These are phyloP conservation scores for Latrodectus hesperus DNA, from an alignment of 2,888 invertebrate genomes.

Conservation along the genomic window DNA sequence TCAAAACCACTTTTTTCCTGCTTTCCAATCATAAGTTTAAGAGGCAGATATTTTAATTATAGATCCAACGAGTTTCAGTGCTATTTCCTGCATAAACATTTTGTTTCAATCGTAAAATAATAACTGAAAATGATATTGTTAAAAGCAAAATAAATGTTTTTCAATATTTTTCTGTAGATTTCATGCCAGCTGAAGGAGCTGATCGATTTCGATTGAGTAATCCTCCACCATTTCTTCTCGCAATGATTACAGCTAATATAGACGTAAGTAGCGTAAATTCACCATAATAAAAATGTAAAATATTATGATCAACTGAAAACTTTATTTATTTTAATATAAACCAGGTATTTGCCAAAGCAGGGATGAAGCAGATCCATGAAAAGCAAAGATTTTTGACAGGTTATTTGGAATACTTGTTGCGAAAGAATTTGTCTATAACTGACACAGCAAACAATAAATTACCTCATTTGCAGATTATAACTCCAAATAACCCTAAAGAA, in stretches of 20 bases:
- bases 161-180: constrained; percentile 72
- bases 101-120: too few species aligned
- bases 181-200: constrained; percentile 76
- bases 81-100: too few species aligned
- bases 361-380: constrained; percentile 74
- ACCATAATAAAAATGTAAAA: background rate
- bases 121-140: too few species aligned
- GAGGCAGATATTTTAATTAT: too few species aligned
- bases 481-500: constrained; percentile 77
- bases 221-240: constrained; percentile 77
- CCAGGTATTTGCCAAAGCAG: constrained; percentile 77
- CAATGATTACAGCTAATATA: constrained; percentile 75
- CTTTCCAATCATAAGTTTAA: too few species aligned
- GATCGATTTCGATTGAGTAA: constrained; percentile 77
- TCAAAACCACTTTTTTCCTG: too few species aligned
- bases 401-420: constrained; percentile 77
- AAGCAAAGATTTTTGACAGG: constrained; percentile 78
- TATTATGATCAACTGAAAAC: background rate
- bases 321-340: constrained; percentile 5
- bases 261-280: constrained; percentile 60
- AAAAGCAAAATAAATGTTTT: background rate
- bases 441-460: constrained; percentile 5
- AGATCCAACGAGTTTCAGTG: too few species aligned
- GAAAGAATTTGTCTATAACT: constrained; percentile 71
- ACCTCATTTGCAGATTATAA: constrained; percentile 75